Conservation (phyloP, 2,113 vertebrate species). For the Neolamprologus longior region DNA sequence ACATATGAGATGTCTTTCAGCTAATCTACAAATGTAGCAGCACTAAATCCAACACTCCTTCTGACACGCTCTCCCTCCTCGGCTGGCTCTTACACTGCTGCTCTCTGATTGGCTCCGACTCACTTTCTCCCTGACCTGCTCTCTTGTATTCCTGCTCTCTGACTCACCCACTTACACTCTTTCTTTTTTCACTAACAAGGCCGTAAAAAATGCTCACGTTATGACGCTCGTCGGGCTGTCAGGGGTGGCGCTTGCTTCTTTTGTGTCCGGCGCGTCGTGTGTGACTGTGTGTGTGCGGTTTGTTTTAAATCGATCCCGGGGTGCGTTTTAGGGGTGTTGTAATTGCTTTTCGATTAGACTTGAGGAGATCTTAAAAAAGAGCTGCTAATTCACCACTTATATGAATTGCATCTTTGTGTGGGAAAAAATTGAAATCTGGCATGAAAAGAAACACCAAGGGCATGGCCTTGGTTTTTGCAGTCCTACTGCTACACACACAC, state of each 20-base stretch:
- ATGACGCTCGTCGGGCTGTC: neutral
- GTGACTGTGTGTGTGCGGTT: neutral
- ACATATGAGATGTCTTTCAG: constrained; percentile 10
- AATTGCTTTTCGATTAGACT: neutral
- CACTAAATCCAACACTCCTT: constrained; percentile 26
- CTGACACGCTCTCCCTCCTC: neutral
- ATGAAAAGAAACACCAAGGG: neutral
- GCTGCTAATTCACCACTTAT: neutral
- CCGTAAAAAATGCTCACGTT: neutral
- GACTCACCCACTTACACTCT: neutral
- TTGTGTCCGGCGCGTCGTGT: neutral
- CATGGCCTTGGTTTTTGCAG: neutral
- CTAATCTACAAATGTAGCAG: constrained; percentile 26
- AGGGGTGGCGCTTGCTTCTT: neutral
- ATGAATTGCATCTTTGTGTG: neutral
- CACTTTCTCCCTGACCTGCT: neutral
- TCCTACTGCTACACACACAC: neutral
- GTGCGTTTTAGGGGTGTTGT: neutral
- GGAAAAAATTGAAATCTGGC: neutral
- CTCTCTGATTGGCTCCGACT: constrained; percentile 27
- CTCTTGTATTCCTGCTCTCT: neutral
- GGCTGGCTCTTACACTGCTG: neutral
- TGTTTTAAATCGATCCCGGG: neutral
- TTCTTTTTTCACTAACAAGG: neutral
- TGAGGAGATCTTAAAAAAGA: neutral